Conservation (phyloP, 1,140 invertebrate species). For the Ganaspis sp. region DNA sequence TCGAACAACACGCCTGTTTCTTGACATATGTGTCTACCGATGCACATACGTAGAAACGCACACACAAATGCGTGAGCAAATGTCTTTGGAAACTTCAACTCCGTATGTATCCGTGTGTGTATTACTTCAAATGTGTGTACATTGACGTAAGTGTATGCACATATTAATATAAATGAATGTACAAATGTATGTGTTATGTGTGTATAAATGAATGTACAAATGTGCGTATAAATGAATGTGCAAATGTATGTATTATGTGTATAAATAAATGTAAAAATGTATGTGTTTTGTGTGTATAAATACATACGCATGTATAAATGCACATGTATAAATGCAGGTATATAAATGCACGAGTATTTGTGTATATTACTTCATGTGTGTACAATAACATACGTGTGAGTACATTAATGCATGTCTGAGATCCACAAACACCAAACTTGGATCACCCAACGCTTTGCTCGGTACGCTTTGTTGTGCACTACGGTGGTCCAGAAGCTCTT, state of each 20-base stretch:
- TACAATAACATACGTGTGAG: background rate
- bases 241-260: too few relatives aligned
- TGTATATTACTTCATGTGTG: too few relatives aligned
- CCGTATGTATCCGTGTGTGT: background rate
- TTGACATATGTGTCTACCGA: slow-evolving; percentile 43
- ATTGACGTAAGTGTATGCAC: too few relatives aligned
- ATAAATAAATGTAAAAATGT: too few relatives aligned
- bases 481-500: slow-evolving; percentile 49
- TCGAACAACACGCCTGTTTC: slow-evolving; percentile 49
- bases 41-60: background rate
- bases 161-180: too few relatives aligned
- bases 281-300: too few relatives aligned
- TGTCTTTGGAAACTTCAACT: background rate
- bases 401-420: background rate
- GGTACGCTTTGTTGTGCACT: slow-evolving; percentile 54
- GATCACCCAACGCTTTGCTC: background rate
- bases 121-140: too few relatives aligned
- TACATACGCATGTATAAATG: too few relatives aligned
- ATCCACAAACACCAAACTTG: slow-evolving; percentile 7
- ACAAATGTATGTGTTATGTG: too few relatives aligned
- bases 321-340: too few relatives aligned
- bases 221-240: too few relatives aligned
- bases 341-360: too few relatives aligned
- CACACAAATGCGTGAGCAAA: background rate
- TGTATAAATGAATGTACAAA: slow-evolving; percentile 9